These are phyloP conservation scores for Bradysia coprophila DNA, from an alignment of 1,140 invertebrate genomes.

Conservation along the genomic window DNA sequence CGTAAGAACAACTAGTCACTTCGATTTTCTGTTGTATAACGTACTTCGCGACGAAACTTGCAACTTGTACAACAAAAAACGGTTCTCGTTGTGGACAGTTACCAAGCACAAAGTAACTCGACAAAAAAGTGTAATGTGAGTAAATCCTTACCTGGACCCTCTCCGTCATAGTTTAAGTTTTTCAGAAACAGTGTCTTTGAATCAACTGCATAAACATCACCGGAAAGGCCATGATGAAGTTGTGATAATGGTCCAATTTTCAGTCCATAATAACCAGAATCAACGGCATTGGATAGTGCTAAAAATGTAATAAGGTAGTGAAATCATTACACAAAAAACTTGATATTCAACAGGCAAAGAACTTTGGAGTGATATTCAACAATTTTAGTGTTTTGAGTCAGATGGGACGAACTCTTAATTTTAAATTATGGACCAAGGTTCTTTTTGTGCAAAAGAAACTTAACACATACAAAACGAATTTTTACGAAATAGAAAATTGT, in stretches of 20 bases:
- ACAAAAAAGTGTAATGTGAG: no score
- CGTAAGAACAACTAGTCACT: no score
- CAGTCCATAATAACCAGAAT: constrained; percentile 49
- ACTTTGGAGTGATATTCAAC: background rate
- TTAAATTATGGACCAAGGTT: background rate
- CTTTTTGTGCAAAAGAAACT: background rate
- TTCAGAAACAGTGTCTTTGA: constrained; percentile 69
- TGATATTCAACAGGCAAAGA: no score
- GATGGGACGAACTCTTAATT: background rate
- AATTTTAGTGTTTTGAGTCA: background rate
- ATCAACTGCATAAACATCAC: constrained; percentile 75
- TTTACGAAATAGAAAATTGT: no score
- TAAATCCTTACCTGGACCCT: constrained; percentile 55
- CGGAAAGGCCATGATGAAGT: constrained; percentile 65
- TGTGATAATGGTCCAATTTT: constrained; percentile 55
- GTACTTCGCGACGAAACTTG: no score
- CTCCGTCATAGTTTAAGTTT: constrained; percentile 75
- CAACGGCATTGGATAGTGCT: constrained; percentile 6
- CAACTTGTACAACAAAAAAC: no score
- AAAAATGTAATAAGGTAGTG: background rate
- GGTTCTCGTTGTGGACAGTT: no score
- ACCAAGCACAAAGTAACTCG: no score
- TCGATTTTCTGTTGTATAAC: no score
- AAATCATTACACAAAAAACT: no score
- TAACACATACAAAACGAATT: no score